Percentiles rank a stretch among this genome's conserved stretches.
These are phyloP conservation scores for Rugalucina vietnamica DNA, from an alignment of 2,888 invertebrate genomes.

Conservation along the genomic window DNA sequence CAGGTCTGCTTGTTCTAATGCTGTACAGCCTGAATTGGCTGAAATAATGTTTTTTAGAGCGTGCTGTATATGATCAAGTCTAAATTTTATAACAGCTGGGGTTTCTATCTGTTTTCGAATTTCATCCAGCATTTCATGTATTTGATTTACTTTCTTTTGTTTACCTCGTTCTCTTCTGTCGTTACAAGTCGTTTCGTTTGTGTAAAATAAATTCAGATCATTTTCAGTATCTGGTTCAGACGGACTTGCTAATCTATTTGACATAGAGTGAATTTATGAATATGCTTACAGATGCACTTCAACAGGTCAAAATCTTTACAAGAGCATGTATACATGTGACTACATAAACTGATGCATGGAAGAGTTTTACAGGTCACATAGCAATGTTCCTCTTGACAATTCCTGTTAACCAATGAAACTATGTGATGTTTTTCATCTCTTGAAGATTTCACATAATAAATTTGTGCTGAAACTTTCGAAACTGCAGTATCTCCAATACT, in stretches of 20 bases:
- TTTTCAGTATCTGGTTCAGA: not conserved
- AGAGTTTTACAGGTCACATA: conserved; percentile 14
- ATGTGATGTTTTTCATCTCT: not conserved
- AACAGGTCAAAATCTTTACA: not conserved
- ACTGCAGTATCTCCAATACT: not conserved
- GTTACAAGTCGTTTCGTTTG: not conserved
- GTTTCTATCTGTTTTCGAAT: not conserved
- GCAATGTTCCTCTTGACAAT: conserved; percentile 3
- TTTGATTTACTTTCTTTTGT: not conserved
- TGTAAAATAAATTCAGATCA: not conserved
- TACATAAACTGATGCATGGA: conserved; percentile 18
- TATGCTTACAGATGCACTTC: conserved; percentile 10
- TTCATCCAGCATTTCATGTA: not conserved
- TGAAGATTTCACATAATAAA: not conserved
- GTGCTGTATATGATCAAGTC: not conserved
- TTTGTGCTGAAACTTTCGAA: not conserved
- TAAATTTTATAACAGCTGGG: not conserved
- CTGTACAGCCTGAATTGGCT: not conserved
- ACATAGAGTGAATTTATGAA: conserved; percentile 5
- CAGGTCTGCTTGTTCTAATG: not conserved
- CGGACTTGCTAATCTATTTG: not conserved
- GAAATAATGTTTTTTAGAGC: not conserved
- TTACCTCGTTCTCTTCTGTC: not conserved
- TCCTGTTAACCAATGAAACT: not conserved
- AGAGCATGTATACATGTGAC: conserved; percentile 12